These are phyloP conservation scores for Lasioglossum albipes DNA, from an alignment of 1,140 invertebrate genomes.

Conservation along the genomic window DNA sequence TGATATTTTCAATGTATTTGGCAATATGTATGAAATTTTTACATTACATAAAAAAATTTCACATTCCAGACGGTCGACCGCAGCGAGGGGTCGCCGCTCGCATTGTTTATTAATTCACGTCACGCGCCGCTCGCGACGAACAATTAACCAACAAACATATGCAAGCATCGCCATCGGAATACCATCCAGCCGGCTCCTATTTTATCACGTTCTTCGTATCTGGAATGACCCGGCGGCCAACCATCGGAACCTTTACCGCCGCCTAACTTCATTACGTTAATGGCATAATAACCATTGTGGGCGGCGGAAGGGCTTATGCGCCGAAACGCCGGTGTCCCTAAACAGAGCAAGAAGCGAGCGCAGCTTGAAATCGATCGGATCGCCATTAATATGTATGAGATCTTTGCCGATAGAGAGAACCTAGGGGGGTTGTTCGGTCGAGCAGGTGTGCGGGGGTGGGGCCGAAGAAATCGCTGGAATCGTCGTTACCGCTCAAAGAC, in stretches of 20 bases:
- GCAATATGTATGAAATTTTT: too few species aligned
- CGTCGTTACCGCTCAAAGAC: conserved; percentile 12
- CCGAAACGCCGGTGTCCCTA: conserved; percentile 70
- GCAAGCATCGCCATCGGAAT: not conserved
- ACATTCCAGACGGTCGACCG: too few species aligned
- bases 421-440: not conserved
- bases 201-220: conserved; percentile 51
- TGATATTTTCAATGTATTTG: too few species aligned
- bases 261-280: conserved; percentile 78
- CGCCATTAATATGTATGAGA: conserved; percentile 78
- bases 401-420: conserved; percentile 56
- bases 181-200: not conserved
- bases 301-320: conserved; percentile 71
- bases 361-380: conserved; percentile 70
- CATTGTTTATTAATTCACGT: not conserved
- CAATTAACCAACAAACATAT: conserved; percentile 5
- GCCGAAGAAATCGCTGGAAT: conserved; percentile 42
- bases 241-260: conserved; percentile 38
- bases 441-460: not conserved
- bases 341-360: conserved; percentile 66
- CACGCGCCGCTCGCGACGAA: not conserved
- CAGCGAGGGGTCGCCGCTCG: too few species aligned
- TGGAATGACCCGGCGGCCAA: conserved; percentile 16
- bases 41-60: too few species aligned
- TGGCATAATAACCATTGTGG: conserved; percentile 78